Evolutionary conservation across 1,140 invertebrate species (phyloP).

Genomic region (Agraylea sexmaculata): DNA sequence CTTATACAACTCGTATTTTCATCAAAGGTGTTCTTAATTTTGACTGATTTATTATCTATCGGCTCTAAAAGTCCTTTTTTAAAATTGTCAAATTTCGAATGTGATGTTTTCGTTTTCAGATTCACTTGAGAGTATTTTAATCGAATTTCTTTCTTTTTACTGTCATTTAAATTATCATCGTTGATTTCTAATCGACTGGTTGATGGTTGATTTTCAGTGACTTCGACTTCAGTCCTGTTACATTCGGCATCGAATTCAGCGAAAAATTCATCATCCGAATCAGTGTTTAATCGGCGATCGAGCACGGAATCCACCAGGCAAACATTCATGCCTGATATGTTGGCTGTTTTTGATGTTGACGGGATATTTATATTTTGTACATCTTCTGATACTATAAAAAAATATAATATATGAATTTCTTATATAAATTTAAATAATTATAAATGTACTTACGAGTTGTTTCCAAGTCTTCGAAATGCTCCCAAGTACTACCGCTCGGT

Average conservation of each 20-base stretch:
- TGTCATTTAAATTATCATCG: neutral
- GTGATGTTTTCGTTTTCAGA: neutral
- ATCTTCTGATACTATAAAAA: no score
- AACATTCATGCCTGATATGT: conserved; percentile 21
- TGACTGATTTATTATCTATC: no score
- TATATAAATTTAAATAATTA: no score
- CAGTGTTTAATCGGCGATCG: conserved; percentile 7
- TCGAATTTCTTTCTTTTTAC: conserved; percentile 1
- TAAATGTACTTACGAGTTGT: no score
- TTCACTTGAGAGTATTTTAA: conserved; percentile 13
- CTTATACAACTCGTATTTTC: no score
- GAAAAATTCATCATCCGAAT: conserved; percentile 11
- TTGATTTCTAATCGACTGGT: no score
- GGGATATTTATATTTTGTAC: no score
- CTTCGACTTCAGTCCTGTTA: neutral
- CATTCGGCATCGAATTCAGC: conserved; percentile 13
- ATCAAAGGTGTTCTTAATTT: no score
- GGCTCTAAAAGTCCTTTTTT: conserved; percentile 3
- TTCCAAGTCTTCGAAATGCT: conserved; percentile 3
- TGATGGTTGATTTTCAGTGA: no score
- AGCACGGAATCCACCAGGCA: conserved; percentile 17
- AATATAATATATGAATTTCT: no score
- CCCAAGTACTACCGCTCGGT: no score
- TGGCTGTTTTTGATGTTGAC: conserved; percentile 12
- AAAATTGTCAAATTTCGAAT: conserved; percentile 1